Base-by-base conservation (phyloP, 2,888 invertebrate species). In the Pedicia rivosa region DNA sequence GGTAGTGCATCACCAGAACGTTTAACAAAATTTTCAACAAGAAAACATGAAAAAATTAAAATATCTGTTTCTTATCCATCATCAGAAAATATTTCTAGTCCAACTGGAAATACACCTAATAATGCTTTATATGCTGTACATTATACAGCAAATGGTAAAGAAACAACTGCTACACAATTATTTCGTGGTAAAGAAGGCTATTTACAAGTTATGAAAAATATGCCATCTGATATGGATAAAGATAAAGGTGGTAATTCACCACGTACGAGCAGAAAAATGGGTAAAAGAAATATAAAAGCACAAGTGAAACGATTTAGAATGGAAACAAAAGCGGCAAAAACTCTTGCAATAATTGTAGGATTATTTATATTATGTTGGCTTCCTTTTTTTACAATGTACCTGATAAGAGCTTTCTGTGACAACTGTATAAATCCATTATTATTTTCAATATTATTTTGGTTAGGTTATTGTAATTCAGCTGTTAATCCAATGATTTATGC, bases 251-350 rank as follows among this genome's bases (percentile, higher is more conserved):
- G 35, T 2, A 14, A 16, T n/a, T 67, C 64, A 30, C 45, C 47
- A 4, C 45, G 46, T 15, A 51, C 52, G 0, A 68, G 69, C 10
- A 67, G 75, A 46, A 70, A 78, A 48, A 84, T 88, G 81, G 86
- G 87, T 19, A 82, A 83, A 51, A 68, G 88, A 40, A 90, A 90
- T 56, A 84, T 90, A 42, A 90, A 88, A 57, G 83, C 86, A 4
- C 78, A 84, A 70, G 87, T 88, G 43, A 87, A 87, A 56, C 74
- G 88, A 33, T 90, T 90, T 57, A 74, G 84, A 4, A 88, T 90
- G 80, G 94, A 95, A 59, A 92, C 92, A 0, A 94, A 94, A 64
- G 94, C 94, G 1, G 92, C 94, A 2, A 94, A 94, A 61, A 94
- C 94, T 1, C 66, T 95, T 36, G 94, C 90, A 42, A 92, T 97